phyloP scores from a whole-genome alignment of 2,113 vertebrate genomes.

The Boleophthalmus pectinirostris region DNA sequence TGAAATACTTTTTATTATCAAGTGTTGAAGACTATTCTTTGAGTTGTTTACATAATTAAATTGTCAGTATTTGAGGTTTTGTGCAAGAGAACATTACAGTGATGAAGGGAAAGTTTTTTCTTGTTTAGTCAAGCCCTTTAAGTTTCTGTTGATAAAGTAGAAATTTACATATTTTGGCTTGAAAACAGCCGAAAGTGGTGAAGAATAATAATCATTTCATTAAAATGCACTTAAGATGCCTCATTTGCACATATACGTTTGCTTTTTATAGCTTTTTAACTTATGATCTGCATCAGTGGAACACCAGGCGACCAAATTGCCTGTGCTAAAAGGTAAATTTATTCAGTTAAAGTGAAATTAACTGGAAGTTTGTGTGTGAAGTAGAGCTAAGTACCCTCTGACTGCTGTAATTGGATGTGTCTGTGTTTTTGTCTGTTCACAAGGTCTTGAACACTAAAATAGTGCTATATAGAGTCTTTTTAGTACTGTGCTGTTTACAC shows the following conservation, averaged over 20 bases:
- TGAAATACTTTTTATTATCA: too few relatives aligned
- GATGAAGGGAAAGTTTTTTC: not conserved
- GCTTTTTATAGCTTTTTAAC: too few relatives aligned
- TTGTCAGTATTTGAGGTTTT: too few relatives aligned
- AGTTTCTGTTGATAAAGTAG: too few relatives aligned
- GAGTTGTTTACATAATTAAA: too few relatives aligned
- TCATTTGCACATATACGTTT: not conserved
- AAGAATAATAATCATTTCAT: not conserved
- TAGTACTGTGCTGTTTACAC: too few relatives aligned
- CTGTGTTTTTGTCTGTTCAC: not conserved
- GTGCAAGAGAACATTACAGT: not conserved
- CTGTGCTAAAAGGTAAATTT: not conserved
- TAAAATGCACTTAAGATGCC: not conserved
- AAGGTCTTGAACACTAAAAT: slow-evolving; percentile 1
- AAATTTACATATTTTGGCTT: not conserved
- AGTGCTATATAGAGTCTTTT: slow-evolving; percentile 6
- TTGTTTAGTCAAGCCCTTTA: too few relatives aligned
- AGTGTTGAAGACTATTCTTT: too few relatives aligned
- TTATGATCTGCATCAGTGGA: not conserved
- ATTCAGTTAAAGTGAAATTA: not conserved
- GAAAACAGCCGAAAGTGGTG: not conserved
- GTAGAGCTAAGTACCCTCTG: not conserved
- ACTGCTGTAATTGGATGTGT: slow-evolving; percentile 10
- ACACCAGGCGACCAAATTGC: not conserved
- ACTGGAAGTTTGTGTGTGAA: not conserved